These are phyloP conservation scores for Perca fluviatilis DNA, from an alignment of 2,113 vertebrate species.

Conservation along the genomic window DNA sequence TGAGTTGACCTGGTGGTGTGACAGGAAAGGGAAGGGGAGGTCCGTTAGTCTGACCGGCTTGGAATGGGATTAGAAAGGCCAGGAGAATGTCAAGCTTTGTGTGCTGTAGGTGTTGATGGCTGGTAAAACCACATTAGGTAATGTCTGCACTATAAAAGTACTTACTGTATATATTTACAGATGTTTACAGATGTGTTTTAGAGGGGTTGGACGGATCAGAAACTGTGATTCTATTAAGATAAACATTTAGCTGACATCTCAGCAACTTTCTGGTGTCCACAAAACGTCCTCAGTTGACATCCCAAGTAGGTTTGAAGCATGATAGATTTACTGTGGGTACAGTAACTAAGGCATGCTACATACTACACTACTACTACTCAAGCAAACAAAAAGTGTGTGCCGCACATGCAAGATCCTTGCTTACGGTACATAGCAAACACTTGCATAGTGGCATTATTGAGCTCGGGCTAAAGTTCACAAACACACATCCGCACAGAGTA, in stretches of 20 bases:
- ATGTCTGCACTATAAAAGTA: neutral
- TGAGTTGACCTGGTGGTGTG: constrained; percentile 33
- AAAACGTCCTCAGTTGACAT: neutral
- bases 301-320: neutral
- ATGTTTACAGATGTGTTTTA: neutral
- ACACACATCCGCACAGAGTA: neutral
- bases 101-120: constrained; percentile 42
- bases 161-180: neutral
- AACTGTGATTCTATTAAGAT: neutral
- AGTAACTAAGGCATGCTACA: neutral
- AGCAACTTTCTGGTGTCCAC: neutral
- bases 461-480: neutral
- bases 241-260: neutral
- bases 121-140: constrained; percentile 14
- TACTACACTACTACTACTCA: neutral
- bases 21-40: constrained; percentile 79
- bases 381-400: neutral
- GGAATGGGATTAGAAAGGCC: constrained; percentile 72
- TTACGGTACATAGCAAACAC: neutral
- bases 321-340: neutral
- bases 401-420: neutral
- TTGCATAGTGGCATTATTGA: neutral
- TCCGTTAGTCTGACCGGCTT: constrained; percentile 50
- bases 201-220: neutral
- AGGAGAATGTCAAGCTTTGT: constrained; percentile 78